Base-by-base conservation (phyloP, 2,113 vertebrate species). In the Columba livia region DNA sequence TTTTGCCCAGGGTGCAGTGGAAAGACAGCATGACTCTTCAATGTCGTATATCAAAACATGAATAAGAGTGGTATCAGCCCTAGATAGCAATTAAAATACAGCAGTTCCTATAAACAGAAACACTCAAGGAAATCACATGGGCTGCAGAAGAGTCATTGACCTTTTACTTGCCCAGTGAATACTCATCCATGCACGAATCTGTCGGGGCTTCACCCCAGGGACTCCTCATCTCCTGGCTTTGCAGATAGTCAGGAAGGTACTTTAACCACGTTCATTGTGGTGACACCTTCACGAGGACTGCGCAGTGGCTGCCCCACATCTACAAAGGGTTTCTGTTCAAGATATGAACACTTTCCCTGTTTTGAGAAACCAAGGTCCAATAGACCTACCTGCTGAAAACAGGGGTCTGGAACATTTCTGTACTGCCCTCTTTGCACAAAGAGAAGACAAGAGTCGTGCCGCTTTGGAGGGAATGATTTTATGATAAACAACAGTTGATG, bases 301-400 rank as follows among this genome's bases (percentile, higher is more conserved):
- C 0, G 1, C 11, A 10, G 23, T 14, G 40, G 13, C 20, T 21
- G 48, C 62, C 11, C 62, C 16, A 31, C 5, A 8, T 25, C 10
- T 29, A 29, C 40, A 56, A 61, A 54, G 28, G 5, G 12, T 29
- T 47, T 47, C 54, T 29, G 3, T 53, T 53, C 11, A 53, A 34
- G 48, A 74, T 10, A 11, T 25, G 15, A 47, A 51, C 6, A 8
- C 13, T 32, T n/a, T 20, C 13, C 19, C 13, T 23, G n/a, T 28
- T 44, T 44, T 12, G 24, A 60, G 53, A 79, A 78, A 29, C 24
- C 8, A 2, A 2, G 7, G 7, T 16, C 19, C 17, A 15, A 18
- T 15, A 66, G 29, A 29, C 13, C 47, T 72, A 15, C 38, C 15
- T 40, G 29, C n/a, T 34, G n/a, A 61, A 74, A 80, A 40, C 9